Base-by-base conservation (phyloP, 2,888 invertebrate genomes). In the Argyresthia goedartella region DNA sequence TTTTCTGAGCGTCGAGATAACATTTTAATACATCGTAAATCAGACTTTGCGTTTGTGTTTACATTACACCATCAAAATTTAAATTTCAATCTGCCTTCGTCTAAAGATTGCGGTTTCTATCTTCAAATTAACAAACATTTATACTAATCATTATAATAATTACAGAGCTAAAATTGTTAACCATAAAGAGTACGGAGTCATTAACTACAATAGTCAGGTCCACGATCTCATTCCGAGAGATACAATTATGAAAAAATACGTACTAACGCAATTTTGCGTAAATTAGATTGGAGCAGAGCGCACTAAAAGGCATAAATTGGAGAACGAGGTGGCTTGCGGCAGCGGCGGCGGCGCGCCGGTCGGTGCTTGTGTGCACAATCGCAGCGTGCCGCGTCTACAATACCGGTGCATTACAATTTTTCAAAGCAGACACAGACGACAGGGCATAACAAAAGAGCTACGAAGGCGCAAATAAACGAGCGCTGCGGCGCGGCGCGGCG, bases 401-500 rank as follows among this genome's bases (percentile, higher is more conserved):
- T 76, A 68, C 74, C 67, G 76, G 75, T 74, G 76, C 77, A 81
- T 81, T 78, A 82, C 82, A 82, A 81, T 82, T 84, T 85, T 82
- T 81, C 81, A 81, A 78, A 78, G 76, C 81, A 79, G 80, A 81
- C 76, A 80, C 74, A 76, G 68, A 76, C 81, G 76, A 79, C 80
- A 75, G 73, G 71, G 76, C 76, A 67, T 74, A 82, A 84, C 82
- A 84, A 85, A 81, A 79, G 82, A 80, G 77, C 73, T 76, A 74
- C 76, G 73, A 81, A 82, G 78, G 78, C 76, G 76, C 80, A 81
- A 81, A 81, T 81, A 81, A 82, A 81, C 80, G 81, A 80, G 78
- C 77, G 67, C 68, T 76, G 77, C 73, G 71, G 74, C 69, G 74
- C 73, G 69, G 71, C 62, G 60, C 62, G 68, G 71, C 13, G 36